A percentile compares a stretch with the other conserved stretches of the same genome.
Conservation (phyloP, 2,797 vertebrate species). For the Hybognathus amarus region DNA sequence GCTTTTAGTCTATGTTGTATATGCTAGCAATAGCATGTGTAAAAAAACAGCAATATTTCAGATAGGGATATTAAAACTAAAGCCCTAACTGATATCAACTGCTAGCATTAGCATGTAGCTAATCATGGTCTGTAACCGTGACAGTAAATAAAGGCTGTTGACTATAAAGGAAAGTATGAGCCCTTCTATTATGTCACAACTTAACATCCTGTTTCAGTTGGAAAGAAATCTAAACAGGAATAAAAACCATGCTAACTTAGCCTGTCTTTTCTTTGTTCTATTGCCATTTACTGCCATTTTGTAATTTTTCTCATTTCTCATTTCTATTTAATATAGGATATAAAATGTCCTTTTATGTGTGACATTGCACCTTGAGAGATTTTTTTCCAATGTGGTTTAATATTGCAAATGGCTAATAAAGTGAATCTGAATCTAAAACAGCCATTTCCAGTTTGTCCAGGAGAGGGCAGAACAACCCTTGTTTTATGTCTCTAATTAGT, state of each 20-base stretch:
- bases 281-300: neutral
- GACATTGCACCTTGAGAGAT: no score
- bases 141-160: neutral
- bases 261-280: no score
- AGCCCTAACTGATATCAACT: neutral
- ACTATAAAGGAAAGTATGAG: neutral
- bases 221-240: neutral
- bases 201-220: neutral
- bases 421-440: neutral
- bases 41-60: neutral
- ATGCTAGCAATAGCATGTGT: no score
- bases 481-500: neutral
- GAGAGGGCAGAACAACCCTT: slow-evolving; percentile 25
- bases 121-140: neutral
- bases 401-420: no score
- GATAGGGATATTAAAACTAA: neutral
- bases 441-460: slow-evolving; percentile 18
- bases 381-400: no score
- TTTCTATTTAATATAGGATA: neutral
- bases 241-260: neutral
- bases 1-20: neutral
- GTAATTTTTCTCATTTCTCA: neutral
- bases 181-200: neutral
- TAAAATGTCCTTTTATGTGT: no score
- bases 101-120: neutral